A percentile compares a stretch with the other conserved stretches of the same genome.
Conservation (phyloP, 1,140 invertebrate genomes). For the Scaptomyza pallida region DNA sequence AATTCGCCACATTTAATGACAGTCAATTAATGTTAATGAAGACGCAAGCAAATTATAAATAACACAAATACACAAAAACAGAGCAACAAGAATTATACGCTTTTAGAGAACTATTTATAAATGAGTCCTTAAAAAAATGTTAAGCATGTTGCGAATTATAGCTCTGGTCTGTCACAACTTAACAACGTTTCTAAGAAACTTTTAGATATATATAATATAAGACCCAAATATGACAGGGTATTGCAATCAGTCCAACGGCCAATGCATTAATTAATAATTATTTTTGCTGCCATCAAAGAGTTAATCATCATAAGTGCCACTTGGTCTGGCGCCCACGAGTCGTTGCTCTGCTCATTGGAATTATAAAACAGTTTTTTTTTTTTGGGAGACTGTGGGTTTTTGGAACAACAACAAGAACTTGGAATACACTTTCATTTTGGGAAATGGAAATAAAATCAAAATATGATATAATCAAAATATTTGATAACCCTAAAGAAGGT, state of each 20-base stretch:
- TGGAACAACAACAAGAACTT: not conserved
- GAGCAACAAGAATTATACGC: not conserved
- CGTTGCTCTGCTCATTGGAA: constrained; percentile 3
- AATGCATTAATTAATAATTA: constrained; percentile 63
- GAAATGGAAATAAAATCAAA: no score
- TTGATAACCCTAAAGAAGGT: no score
- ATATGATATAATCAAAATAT: no score
- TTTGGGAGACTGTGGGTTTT: no score
- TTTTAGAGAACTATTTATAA: not conserved
- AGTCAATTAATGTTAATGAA: constrained; percentile 29
- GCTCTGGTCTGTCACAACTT: no score
- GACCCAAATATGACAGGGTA: not conserved
- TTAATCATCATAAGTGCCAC: constrained; percentile 61
- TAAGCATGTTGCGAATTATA: no score
- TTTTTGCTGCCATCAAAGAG: constrained; percentile 58
- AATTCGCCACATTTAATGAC: constrained; percentile 28
- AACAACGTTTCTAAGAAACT: no score
- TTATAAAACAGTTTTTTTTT: not conserved
- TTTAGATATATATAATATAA: not conserved
- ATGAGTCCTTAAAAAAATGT: not conserved
- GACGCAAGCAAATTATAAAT: constrained; percentile 7
- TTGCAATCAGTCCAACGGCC: constrained; percentile 30
- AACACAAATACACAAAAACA: not conserved
- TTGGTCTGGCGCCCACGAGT: constrained; percentile 17
- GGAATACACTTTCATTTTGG: not conserved